Conservation (phyloP, 2,888 invertebrate genomes). For the Phanerotoma sp. region DNA sequence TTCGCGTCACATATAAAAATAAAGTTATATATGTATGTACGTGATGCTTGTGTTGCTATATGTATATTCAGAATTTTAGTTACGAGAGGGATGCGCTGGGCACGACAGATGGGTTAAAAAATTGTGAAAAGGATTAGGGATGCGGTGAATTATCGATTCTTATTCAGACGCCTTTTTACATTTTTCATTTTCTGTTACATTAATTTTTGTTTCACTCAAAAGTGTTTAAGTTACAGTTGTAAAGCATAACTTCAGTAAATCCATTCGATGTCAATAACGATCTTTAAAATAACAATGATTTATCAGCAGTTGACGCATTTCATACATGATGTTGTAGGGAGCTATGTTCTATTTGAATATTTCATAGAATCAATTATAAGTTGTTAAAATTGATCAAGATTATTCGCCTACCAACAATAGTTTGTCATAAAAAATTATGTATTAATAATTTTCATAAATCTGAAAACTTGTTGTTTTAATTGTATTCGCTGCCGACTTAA, state of each 20-base stretch:
- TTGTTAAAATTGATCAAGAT: too few species aligned
- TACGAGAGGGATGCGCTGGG: conserved; percentile 43
- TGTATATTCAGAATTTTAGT: conserved; percentile 7
- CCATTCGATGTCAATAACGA: too few species aligned
- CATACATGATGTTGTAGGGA: too few species aligned
- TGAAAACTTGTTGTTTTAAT: too few species aligned
- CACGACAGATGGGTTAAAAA: conserved; percentile 58
- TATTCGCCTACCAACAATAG: too few species aligned
- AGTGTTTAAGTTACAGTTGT: background rate
- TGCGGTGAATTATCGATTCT: conserved; percentile 49
- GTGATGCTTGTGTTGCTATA: conserved; percentile 5
- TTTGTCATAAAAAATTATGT: too few species aligned
- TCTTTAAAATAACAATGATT: too few species aligned
- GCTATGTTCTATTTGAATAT: too few species aligned
- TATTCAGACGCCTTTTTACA: conserved; percentile 42
- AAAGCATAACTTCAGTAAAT: background rate
- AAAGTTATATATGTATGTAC: conserved; percentile 13
- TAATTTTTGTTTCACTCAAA: conserved; percentile 4
- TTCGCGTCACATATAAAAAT: background rate
- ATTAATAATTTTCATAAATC: too few species aligned
- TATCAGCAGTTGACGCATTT: too few species aligned
- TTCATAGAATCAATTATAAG: too few species aligned
- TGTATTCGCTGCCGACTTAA: too few species aligned
- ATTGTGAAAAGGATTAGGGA: conserved; percentile 57
- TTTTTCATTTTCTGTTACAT: conserved; percentile 32